Conservation (phyloP, 37 sponge, comb jelly and placozoan species). For the Ephydatia muelleri region DNA sequence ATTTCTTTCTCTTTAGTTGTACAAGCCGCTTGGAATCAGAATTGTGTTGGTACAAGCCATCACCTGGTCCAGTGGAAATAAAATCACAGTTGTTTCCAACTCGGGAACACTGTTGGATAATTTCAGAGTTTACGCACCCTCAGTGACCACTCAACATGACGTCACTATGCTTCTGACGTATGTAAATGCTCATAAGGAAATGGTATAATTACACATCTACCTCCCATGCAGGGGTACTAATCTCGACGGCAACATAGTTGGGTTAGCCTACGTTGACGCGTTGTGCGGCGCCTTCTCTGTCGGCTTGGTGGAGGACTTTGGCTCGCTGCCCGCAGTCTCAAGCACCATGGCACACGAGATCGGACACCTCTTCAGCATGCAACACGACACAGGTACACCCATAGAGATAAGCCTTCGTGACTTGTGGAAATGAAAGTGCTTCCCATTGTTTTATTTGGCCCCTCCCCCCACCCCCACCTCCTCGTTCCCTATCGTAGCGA, state of each 20-base stretch:
- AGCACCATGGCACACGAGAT: constrained; percentile 78
- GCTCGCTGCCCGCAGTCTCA: constrained; percentile 16
- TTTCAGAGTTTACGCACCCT: constrained; percentile 12
- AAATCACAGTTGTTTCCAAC: constrained; percentile 19
- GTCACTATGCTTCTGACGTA: constrained; percentile 63
- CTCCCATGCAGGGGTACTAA: constrained; percentile 36
- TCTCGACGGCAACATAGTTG: constrained; percentile 39
- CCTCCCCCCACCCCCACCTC: no score
- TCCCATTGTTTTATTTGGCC: no score
- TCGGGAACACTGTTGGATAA: constrained; percentile 27
- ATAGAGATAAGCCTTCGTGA: no score
- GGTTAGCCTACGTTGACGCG: constrained; percentile 46
- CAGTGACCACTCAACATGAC: constrained; percentile 36
- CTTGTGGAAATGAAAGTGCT: no score
- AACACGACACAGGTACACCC: constrained; percentile 58
- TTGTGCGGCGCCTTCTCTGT: constrained; percentile 43
- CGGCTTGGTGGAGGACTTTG: constrained; percentile 47
- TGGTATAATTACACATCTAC: no score
- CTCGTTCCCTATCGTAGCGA: not conserved
- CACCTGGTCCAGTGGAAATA: constrained; percentile 59
- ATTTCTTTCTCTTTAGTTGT: constrained; percentile 28
- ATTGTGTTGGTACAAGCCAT: constrained; percentile 55
- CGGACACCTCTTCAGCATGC: constrained; percentile 79
- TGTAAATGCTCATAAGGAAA: not conserved
- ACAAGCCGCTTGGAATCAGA: constrained; percentile 34